Percentiles rank a stretch among this genome's conserved stretches.
phyloP scores from a whole-genome alignment of 2,113 vertebrate species.

The Taxidea taxus region DNA sequence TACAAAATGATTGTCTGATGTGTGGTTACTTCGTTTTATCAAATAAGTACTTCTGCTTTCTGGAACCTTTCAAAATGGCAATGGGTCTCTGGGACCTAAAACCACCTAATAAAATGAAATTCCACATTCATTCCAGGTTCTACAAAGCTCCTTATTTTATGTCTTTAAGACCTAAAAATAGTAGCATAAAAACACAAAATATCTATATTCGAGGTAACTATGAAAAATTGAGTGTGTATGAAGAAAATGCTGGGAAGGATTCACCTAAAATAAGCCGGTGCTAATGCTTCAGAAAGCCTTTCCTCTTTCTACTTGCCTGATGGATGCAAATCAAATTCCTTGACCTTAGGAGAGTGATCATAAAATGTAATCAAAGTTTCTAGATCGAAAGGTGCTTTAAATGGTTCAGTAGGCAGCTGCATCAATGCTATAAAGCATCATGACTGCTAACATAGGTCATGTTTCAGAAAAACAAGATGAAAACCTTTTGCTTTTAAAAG shows the following conservation, averaged over 20 bases:
- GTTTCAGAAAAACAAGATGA: conserved; percentile 46
- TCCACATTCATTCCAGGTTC: background rate
- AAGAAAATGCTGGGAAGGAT: background rate
- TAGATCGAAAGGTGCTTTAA: conserved; percentile 67
- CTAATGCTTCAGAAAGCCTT: conserved; percentile 12
- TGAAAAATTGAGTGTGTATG: conserved; percentile 5
- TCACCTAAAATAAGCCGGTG: background rate
- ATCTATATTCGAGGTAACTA: background rate
- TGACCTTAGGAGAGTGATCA: conserved; percentile 71
- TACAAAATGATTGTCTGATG: conserved; percentile 64
- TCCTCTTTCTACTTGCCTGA: conserved; percentile 49
- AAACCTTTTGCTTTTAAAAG: conserved; percentile 58
- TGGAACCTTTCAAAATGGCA: conserved; percentile 28
- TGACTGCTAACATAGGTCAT: conserved; percentile 63
- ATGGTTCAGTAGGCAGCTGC: conserved; percentile 59
- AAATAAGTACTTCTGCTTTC: conserved; percentile 67
- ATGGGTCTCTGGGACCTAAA: conserved; percentile 44
- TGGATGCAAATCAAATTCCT: conserved; percentile 76
- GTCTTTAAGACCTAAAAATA: background rate
- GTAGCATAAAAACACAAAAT: background rate
- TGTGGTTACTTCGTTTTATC: conserved; percentile 62
- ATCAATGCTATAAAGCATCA: conserved; percentile 61
- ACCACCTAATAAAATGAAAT: conserved; percentile 10
- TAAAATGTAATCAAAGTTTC: conserved; percentile 78
- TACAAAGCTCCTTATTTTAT: background rate